Evolutionary conservation across 2,888 invertebrate genomes (phyloP).

Genomic region (Melanchra persicariae): DNA sequence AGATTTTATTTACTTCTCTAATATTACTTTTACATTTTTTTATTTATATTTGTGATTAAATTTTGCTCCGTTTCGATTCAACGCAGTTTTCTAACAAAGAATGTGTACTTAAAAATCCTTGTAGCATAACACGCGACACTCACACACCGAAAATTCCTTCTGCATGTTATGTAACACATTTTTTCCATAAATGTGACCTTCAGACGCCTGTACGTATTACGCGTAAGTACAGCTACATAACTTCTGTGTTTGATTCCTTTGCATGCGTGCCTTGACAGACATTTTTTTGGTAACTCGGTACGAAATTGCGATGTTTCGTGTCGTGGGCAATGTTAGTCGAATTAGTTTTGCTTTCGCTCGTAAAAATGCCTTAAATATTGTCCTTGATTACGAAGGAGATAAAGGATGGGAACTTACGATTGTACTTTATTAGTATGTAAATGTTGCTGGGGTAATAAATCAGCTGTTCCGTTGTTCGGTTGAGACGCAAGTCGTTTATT

Average conservation of each 20-base stretch:
- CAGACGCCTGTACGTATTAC: conserved; percentile 58
- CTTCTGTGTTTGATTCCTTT: conserved; percentile 61
- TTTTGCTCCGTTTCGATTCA: conserved; percentile 9
- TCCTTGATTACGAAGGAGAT: conserved; percentile 32
- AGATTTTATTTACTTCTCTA: conserved; percentile 55
- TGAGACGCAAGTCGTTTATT: conserved; percentile 23
- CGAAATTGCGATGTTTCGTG: conserved; percentile 56
- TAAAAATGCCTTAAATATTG: conserved; percentile 54
- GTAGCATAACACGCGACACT: conserved; percentile 41
- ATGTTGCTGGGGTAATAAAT: conserved; percentile 41
- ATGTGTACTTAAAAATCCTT: conserved; percentile 29
- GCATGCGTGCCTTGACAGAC: conserved; percentile 56
- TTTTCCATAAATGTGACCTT: conserved; percentile 72
- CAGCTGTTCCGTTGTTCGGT: conserved; percentile 6
- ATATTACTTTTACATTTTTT: not conserved
- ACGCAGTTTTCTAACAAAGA: conserved; percentile 24
- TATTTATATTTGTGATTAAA: not conserved
- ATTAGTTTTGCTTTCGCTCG: conserved; percentile 49
- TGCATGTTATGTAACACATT: conserved; percentile 71
- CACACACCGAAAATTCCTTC: conserved; percentile 49
- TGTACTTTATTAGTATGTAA: conserved; percentile 36
- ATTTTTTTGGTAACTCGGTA: conserved; percentile 41
- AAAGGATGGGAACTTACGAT: conserved; percentile 31
- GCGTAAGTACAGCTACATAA: conserved; percentile 56
- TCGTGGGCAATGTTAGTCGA: conserved; percentile 42